phyloP scores from a whole-genome alignment of 1,140 invertebrate species.

The Sinella curviseta region DNA sequence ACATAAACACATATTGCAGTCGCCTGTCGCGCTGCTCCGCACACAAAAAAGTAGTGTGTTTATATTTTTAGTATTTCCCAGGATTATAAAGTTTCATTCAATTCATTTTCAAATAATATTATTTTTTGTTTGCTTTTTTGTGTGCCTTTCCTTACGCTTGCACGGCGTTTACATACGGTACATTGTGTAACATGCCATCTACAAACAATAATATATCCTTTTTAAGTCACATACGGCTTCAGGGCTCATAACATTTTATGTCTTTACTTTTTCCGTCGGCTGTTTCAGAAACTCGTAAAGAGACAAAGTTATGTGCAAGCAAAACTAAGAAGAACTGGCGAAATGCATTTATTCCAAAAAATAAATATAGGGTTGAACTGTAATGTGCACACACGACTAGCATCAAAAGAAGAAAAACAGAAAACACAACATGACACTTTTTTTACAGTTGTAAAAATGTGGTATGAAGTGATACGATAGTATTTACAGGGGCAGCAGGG shows the following conservation, averaged over 20 bases:
- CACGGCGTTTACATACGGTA: too few relatives aligned
- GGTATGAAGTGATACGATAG: not conserved
- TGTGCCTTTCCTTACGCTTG: too few relatives aligned
- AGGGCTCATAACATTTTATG: constrained; percentile 26
- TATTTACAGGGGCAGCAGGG: not conserved
- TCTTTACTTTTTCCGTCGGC: constrained; percentile 16
- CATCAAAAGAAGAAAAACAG: too few relatives aligned
- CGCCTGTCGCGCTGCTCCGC: not conserved
- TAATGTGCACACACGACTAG: too few relatives aligned
- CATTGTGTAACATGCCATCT: too few relatives aligned
- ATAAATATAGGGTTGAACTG: not conserved
- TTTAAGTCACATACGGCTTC: constrained; percentile 1
- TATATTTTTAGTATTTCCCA: too few relatives aligned
- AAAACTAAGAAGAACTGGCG: not conserved
- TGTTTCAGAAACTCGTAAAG: not conserved
- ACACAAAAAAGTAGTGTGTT: not conserved
- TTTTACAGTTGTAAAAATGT: not conserved
- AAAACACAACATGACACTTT: not conserved
- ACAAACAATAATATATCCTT: not conserved
- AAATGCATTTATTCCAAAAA: not conserved
- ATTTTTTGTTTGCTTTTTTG: not conserved
- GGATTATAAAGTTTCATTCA: not conserved
- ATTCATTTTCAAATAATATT: not conserved
- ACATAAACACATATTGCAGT: too few relatives aligned
- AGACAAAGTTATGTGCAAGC: not conserved